phyloP scores from a whole-genome alignment of 2,888 invertebrate species.

The Zeuzera pyrina region DNA sequence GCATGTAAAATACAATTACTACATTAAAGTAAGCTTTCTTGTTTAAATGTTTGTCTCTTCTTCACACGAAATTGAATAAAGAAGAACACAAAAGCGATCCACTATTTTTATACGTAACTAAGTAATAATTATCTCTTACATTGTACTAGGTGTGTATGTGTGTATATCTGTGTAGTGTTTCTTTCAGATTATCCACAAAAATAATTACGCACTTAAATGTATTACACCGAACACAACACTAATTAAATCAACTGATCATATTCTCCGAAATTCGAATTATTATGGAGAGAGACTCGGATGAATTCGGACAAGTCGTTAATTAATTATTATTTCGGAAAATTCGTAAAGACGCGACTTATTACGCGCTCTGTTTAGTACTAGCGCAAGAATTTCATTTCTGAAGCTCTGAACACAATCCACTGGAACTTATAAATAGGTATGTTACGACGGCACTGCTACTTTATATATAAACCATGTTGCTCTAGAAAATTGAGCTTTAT shows the following conservation, averaged over 20 bases:
- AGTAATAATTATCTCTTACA: no score
- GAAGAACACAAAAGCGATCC: no score
- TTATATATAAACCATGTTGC: no score
- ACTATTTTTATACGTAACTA: no score
- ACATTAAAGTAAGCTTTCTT: no score
- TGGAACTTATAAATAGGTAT: constrained; percentile 73
- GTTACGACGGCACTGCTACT: constrained; percentile 26
- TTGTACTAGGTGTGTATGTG: constrained; percentile 9
- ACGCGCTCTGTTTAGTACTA: constrained; percentile 53
- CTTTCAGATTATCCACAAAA: constrained; percentile 16
- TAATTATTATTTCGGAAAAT: constrained; percentile 16
- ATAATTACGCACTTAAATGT: constrained; percentile 36
- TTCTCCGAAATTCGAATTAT: constrained; percentile 18
- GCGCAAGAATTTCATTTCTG: constrained; percentile 52
- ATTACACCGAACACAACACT: constrained; percentile 36
- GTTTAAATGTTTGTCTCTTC: no score
- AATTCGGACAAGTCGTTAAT: constrained; percentile 9
- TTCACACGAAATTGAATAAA: no score
- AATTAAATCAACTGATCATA: constrained; percentile 31
- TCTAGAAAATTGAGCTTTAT: not conserved
- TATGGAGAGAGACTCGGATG: constrained; percentile 10
- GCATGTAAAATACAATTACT: no score
- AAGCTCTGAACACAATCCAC: constrained; percentile 62
- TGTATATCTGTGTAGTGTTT: constrained; percentile 26
- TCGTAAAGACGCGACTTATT: constrained; percentile 32